Conservation (phyloP, 2,797 vertebrate species). For the Channa striata region DNA sequence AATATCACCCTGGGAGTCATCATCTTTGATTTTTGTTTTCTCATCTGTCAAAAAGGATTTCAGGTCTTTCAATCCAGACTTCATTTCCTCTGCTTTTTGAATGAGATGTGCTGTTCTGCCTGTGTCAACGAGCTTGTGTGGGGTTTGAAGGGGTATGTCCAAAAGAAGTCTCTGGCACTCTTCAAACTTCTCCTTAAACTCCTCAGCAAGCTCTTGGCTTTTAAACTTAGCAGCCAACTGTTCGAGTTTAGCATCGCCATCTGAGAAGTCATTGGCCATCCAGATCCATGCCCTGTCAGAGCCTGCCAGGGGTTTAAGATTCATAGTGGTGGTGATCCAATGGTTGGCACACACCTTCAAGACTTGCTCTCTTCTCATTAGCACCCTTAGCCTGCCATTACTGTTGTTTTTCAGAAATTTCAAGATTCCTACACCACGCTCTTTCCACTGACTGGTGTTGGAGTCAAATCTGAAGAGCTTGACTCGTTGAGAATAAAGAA, state of each 20-base stretch:
- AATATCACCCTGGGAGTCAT: slow-evolving; percentile 74
- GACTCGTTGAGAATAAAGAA: slow-evolving; percentile 92
- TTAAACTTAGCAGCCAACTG: slow-evolving; percentile 97
- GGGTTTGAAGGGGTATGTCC: slow-evolving; percentile 97
- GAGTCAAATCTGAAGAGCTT: slow-evolving; percentile 97
- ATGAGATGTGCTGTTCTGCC: slow-evolving; percentile 95
- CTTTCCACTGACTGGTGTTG: slow-evolving; percentile 94
- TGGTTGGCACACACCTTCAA: slow-evolving; percentile 99
- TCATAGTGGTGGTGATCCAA: slow-evolving; percentile 99
- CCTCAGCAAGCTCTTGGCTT: slow-evolving; percentile 91
- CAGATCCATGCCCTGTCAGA: slow-evolving; percentile 98
- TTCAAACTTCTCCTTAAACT: slow-evolving; percentile 97
- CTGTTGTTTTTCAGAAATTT: slow-evolving; percentile 94
- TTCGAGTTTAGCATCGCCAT: slow-evolving; percentile 93
- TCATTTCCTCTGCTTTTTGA: slow-evolving; percentile 99
- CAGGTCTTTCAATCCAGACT: slow-evolving; percentile 94
- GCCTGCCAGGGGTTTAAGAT: slow-evolving; percentile 93
- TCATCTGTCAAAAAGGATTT: slow-evolving; percentile 94
- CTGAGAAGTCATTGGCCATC: slow-evolving; percentile 96
- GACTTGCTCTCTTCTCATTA: slow-evolving; percentile 98
- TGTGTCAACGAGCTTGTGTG: slow-evolving; percentile 96
- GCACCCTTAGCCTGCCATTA: slow-evolving; percentile 93
- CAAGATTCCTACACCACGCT: slow-evolving; percentile 93
- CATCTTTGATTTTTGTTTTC: slow-evolving; percentile 89
- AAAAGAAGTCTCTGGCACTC: slow-evolving; percentile 93